Evolutionary conservation across 2,888 invertebrate species (phyloP), one percentile per base, ranked within the genome.

Genomic region (Diarsia mendica): DNA sequence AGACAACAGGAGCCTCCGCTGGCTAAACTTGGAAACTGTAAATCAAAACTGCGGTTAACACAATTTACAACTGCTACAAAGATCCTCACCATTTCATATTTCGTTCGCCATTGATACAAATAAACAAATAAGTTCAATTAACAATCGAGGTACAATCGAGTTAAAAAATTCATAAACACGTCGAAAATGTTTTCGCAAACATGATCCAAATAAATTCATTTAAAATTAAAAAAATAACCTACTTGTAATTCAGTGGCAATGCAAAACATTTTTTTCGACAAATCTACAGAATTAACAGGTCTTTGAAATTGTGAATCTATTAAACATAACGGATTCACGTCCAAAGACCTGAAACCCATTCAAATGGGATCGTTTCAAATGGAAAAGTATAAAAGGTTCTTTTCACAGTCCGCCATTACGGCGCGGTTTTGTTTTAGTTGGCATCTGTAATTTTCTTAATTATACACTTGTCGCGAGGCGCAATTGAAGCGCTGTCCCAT

Each of bases 361-460:
- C 74, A 84, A 80, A 86, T 51, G 77, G 39, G 74, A 82, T 78
- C 76, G 82, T 78, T 85, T 23, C 67, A 68, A 87, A 87, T 87
- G 81, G 65, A 77, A 77, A 74, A 83, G 72, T 85, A 85, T 83
- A 77, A 88, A 88, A 82, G 79, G 68, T 66, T 53, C 80, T 78
- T 86, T 86, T 84, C 83, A 85, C 75, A 75, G 72, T 77, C 79
- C 69, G 67, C 79, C 79, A 81, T 86, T 86, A 86, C 81, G 51
- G 78, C 58, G 71, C n/a, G 87, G 87, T 90, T 91, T 90, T 90
- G 89, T 91, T 90, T 88, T 89, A 91, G 88, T 90, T 89, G 89
- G 86, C 89, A 89, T 89, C 87, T 86, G 89, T 91, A 91, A 92
- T 92, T 92, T 91, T 91, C 91, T 92, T 92, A 92, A 93, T 93